phyloP scores from a whole-genome alignment of 1,140 invertebrate species.

The Oryzaephilus surinamensis region DNA sequence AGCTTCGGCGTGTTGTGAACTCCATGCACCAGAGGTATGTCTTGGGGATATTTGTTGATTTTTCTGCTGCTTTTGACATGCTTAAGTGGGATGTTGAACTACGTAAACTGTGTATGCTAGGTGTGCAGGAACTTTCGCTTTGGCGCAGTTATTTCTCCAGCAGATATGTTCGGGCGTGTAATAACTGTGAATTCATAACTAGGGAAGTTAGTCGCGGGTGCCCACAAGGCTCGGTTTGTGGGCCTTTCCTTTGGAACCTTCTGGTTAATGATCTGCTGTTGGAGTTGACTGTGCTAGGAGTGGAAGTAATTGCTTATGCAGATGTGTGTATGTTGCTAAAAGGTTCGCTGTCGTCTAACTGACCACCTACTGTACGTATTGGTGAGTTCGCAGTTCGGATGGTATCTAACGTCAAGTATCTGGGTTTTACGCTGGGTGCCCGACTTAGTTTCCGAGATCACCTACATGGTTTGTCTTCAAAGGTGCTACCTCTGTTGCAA shows the following conservation, averaged over 20 bases:
- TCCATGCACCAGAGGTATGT: too few relatives aligned
- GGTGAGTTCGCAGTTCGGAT: background rate
- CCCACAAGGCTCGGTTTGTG: conserved; percentile 20
- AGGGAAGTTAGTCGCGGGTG: conserved; percentile 9
- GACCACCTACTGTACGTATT: conserved; percentile 4
- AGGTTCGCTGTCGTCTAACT: background rate
- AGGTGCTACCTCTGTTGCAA: conserved; percentile 11
- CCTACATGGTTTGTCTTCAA: background rate
- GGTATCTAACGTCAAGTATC: conserved; percentile 5
- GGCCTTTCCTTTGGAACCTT: conserved; percentile 16
- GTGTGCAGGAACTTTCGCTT: too few relatives aligned
- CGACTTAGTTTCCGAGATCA: background rate
- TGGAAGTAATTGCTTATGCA: background rate
- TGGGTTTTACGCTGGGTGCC: conserved; percentile 9
- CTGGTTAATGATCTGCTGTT: conserved; percentile 7
- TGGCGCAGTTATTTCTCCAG: too few relatives aligned
- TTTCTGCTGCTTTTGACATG: too few relatives aligned
- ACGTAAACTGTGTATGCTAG: too few relatives aligned
- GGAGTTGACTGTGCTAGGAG: background rate
- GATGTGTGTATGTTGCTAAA: conserved; percentile 1
- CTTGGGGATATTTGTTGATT: too few relatives aligned
- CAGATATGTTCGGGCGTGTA: too few relatives aligned
- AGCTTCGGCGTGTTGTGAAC: too few relatives aligned
- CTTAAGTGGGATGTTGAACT: too few relatives aligned
- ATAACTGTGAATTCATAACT: background rate